phyloP scores from a whole-genome alignment of 2,888 invertebrate genomes.

The Spisula solida region DNA sequence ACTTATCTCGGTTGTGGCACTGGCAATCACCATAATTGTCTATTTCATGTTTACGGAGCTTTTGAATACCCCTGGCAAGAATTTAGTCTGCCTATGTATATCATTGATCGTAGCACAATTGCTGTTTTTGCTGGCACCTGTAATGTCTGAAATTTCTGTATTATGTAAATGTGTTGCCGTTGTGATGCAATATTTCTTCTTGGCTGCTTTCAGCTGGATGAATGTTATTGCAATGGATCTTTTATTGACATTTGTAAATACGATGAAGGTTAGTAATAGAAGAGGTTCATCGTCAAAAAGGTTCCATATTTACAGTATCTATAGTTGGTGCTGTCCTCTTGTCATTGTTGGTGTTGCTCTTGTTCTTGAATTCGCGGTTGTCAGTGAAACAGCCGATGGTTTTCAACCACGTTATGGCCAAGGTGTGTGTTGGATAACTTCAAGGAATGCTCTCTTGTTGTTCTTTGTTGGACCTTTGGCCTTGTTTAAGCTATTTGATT shows the following conservation, averaged over 20 bases:
- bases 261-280: constrained; percentile 63
- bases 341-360: constrained; percentile 86
- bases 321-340: constrained; percentile 87
- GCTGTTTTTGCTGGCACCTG: constrained; percentile 88
- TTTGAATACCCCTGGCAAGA: constrained; percentile 89
- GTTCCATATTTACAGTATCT: constrained; percentile 83
- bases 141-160: constrained; percentile 25
- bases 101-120: constrained; percentile 88
- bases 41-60: constrained; percentile 88
- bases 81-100: constrained; percentile 88
- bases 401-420: constrained; percentile 88
- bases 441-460: constrained; percentile 89
- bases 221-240: constrained; percentile 90
- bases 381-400: constrained; percentile 61
- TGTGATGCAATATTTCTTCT: constrained; percentile 88
- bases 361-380: constrained; percentile 87
- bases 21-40: constrained; percentile 88
- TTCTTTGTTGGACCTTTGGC: constrained; percentile 89
- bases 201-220: constrained; percentile 89
- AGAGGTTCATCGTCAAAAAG: constrained; percentile 65
- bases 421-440: constrained; percentile 89
- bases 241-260: constrained; percentile 88
- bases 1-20: constrained; percentile 89
- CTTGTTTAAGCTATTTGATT: constrained; percentile 88
- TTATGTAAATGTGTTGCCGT: constrained; percentile 85